Percentiles rank a stretch among this genome's conserved stretches.
Evolutionary conservation across 1,140 invertebrate species (phyloP).

Genomic region (Dysdera silvatica): DNA sequence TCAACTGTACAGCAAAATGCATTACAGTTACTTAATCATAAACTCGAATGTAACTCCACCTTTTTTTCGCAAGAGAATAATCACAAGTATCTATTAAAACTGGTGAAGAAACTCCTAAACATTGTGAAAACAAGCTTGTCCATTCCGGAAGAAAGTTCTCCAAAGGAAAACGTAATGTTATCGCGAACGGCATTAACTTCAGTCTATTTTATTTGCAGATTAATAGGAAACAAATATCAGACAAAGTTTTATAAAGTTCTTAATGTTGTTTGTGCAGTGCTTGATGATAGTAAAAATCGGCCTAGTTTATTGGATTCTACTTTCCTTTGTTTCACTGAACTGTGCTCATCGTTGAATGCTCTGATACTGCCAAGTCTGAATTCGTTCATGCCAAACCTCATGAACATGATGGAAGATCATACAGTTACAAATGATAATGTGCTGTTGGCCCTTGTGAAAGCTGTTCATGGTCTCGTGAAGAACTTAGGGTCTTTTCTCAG

Average conservation of each 20-base stretch:
- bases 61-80: constrained; percentile 47
- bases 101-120: constrained; percentile 55
- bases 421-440: constrained; percentile 42
- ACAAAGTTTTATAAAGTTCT: constrained; percentile 30
- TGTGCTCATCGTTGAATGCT: constrained; percentile 58
- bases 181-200: constrained; percentile 72
- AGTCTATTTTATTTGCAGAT: constrained; percentile 66
- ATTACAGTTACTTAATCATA: constrained; percentile 71
- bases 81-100: constrained; percentile 51
- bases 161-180: constrained; percentile 54
- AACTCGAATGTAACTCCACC: constrained; percentile 54
- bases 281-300: constrained; percentile 36
- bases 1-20: constrained; percentile 64
- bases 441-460: constrained; percentile 55
- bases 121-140: constrained; percentile 31
- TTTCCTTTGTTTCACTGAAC: constrained; percentile 70
- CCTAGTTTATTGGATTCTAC: constrained; percentile 36
- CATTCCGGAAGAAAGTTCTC: constrained; percentile 30
- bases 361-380: constrained; percentile 62
- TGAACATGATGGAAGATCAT: constrained; percentile 39
- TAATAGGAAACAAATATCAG: constrained; percentile 48
- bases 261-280: constrained; percentile 32
- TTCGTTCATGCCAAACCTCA: constrained; percentile 68
- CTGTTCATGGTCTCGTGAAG: constrained; percentile 70
- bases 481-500: constrained; percentile 70